A percentile compares a stretch with the other conserved stretches of the same genome.
Evolutionary conservation across 2,888 invertebrate genomes (phyloP).

Genomic region (Lasioglossum morio): DNA sequence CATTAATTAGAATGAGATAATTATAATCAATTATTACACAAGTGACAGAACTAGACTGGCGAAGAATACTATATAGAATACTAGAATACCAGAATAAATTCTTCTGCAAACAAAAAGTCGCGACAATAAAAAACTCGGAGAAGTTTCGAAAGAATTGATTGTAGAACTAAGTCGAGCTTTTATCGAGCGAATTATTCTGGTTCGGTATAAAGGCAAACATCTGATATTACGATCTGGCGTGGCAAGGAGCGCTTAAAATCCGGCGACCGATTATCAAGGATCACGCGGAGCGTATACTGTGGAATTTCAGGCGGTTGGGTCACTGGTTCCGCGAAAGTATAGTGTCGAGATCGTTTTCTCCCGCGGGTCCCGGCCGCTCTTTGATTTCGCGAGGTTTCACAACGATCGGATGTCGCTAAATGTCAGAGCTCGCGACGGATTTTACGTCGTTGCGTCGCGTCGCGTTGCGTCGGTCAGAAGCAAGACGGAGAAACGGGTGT

Average conservation of each 20-base stretch:
- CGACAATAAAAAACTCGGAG: neutral
- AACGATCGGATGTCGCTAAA: constrained; percentile 19
- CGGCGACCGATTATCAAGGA: neutral
- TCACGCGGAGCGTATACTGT: neutral
- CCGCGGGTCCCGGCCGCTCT: neutral
- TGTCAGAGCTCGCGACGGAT: constrained; percentile 15
- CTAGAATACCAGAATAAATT: neutral
- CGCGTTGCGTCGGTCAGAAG: neutral
- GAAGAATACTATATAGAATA: too few species aligned
- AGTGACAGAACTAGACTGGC: too few species aligned
- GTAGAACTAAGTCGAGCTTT: neutral
- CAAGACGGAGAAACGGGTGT: neutral
- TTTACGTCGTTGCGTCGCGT: neutral
- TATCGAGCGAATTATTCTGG: neutral
- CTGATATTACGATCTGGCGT: neutral
- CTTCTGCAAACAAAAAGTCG: neutral
- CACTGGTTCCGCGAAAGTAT: constrained; percentile 6
- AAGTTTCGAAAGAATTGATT: neutral
- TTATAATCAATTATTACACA: too few species aligned
- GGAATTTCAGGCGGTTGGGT: constrained; percentile 16
- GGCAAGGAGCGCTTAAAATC: neutral
- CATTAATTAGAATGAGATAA: too few species aligned
- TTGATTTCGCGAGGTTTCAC: constrained; percentile 31
- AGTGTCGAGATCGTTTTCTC: constrained; percentile 17
- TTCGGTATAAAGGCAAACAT: neutral